A percentile compares a stretch with the other conserved stretches of the same genome.
These are phyloP conservation scores for Cinclus cinclus DNA, from an alignment of 2,113 vertebrate genomes.

Conservation along the genomic window DNA sequence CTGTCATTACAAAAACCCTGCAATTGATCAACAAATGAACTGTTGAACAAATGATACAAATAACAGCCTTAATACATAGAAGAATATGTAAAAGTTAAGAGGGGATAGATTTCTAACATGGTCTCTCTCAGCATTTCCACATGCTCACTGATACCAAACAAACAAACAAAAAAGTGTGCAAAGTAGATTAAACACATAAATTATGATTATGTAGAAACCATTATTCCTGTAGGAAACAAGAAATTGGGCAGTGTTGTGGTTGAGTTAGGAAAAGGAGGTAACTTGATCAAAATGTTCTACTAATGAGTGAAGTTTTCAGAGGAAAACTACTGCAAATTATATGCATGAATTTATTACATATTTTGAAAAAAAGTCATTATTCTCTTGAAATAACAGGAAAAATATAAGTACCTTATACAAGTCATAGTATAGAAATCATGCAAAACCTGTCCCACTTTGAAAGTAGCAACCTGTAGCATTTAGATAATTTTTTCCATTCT, in stretches of 20 bases:
- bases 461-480: not conserved
- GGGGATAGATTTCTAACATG: not conserved
- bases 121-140: not conserved
- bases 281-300: not conserved
- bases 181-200: conserved; percentile 1
- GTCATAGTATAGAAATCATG: not conserved
- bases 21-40: not conserved
- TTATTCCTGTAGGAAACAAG: not conserved
- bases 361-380: not conserved
- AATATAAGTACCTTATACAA: not conserved
- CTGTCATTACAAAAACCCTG: not conserved
- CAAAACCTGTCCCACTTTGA: not conserved
- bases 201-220: not conserved
- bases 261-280: not conserved
- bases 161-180: not conserved
- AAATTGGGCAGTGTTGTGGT: not conserved
- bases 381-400: not conserved
- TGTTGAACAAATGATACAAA: not conserved
- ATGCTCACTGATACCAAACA: not conserved
- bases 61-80: not conserved
- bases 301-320: not conserved
- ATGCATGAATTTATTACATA: not conserved
- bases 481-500: not conserved
- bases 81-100: not conserved
- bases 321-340: not conserved